Base-by-base conservation (phyloP, 2,888 invertebrate species). In the Yponomeuta sedellus region DNA sequence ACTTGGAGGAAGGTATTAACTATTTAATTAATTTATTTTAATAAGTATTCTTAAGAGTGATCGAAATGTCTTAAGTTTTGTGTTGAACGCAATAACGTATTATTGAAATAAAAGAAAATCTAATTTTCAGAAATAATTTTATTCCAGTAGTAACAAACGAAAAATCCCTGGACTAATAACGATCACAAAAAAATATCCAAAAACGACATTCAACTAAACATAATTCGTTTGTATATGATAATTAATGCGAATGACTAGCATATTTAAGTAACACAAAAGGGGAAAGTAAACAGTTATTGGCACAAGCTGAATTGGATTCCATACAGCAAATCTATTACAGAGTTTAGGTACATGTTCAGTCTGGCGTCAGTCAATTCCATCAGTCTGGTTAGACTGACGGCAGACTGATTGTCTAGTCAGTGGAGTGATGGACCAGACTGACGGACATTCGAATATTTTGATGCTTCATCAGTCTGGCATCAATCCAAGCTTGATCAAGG, bases 181-280 rank as follows among this genome's bases (percentile, higher is more conserved):
- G 16, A 16, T 52, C 12, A 64, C 52, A 28, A 56, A 20, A 56
- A 64, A 64, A 25, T 64, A 64, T 56, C n/a, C 28, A 56, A 64
- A 56, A 56, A 64, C 34, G 28, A 66, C 61, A 44, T n/a, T n/a
- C n/a, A n/a, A n/a, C 58, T 52, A 52, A 12, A 59, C 22, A 68
- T 66, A 34, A 6, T 34, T 34, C 6, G 59, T 67, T 69, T 69
- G 67, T 69, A 70, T 67, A 67, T 69, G 70, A 52, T 52, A 52
- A 52, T 16, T 16, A 68, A 39, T 67, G 56, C 59, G 64, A 70
- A 70, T 72, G 72, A 72, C 72, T 72, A 72, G 72, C 66, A 70
- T 66, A 61, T 34, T 65, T 67, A 68, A 67, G 62, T 66, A 69
- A 69, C 65, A 63, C 66, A 61, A 20, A 19, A 52, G 44, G 44